A percentile compares a stretch with the other conserved stretches of the same genome.
Evolutionary conservation across 1,140 invertebrate species (phyloP).

Genomic region (Philopotamus ludificatus): DNA sequence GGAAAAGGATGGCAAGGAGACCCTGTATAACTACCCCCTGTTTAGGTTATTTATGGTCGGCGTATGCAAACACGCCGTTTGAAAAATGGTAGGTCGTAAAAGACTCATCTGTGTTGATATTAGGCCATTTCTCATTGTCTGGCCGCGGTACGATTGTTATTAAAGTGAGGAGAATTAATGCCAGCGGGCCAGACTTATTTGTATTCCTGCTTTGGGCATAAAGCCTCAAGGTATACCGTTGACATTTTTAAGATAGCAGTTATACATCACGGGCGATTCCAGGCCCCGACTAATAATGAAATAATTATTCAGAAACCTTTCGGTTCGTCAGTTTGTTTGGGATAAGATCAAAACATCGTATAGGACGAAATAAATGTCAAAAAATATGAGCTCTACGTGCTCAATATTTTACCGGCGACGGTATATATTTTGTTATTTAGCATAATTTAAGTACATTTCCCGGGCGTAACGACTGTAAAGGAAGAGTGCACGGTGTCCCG

Average conservation of each 20-base stretch:
- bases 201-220: not conserved
- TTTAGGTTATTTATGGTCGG: slow-evolving; percentile 37
- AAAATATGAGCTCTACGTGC: not conserved
- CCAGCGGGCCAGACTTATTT: slow-evolving; percentile 21
- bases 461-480: slow-evolving; percentile 9
- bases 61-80: slow-evolving; percentile 40
- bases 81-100: slow-evolving; percentile 40
- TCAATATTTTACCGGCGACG: not conserved
- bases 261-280: too few relatives aligned
- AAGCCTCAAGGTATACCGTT: not conserved
- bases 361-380: not conserved
- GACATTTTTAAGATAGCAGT: not conserved
- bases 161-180: slow-evolving; percentile 37
- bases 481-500: slow-evolving; percentile 16
- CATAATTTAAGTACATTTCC: slow-evolving; percentile 7
- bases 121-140: slow-evolving; percentile 40
- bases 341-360: too few relatives aligned
- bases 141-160: slow-evolving; percentile 36
- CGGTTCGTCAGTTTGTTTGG: too few relatives aligned
- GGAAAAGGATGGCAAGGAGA: not conserved
- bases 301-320: too few relatives aligned
- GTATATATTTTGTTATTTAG: not conserved
- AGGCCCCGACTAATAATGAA: too few relatives aligned
- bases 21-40: slow-evolving; percentile 27
- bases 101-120: slow-evolving; percentile 41